Base-by-base conservation (phyloP, 2,797 vertebrate species). In the Tapirus indicus region DNA sequence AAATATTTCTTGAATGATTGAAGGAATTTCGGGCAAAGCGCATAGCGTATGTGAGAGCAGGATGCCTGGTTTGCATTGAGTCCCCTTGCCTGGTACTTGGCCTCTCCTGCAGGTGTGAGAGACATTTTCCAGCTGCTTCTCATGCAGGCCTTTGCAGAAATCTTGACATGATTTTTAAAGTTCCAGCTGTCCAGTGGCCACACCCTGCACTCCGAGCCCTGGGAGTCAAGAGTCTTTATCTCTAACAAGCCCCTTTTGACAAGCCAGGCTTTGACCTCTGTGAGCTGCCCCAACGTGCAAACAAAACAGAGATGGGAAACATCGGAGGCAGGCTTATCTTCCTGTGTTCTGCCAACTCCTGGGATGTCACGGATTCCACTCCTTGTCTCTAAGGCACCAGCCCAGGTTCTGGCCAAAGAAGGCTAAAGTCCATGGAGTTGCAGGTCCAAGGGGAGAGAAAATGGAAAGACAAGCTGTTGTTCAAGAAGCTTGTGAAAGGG, bases 171-270 rank as follows among this genome's bases (percentile, higher is more conserved):
- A 56, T 17, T 96, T 92, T 83, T 27, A 71, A 71, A 93, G 38
- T 52, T 88, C 68, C 89, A 87, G 47, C 29, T 38, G 1, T 79
- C n/a, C 47, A 58, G 49, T 60, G 52, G 44, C 29, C 71, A 90
- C n/a, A 66, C 4, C 47, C 64, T 88, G 6, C 13, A n/a, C 10
- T 12, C 44, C 25, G 44, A 93, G 47, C 49, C 35, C 88, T 8
- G 14, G 56, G 29, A 82, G 23, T 93, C 71, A 68, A 91, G 80
- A 92, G 56, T 52, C 68, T 64, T 96, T 85, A 82, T 92, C 47
- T 92, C 60, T 44, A 75, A 89, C 8, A 77, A 86, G 35, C 13
- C 64, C 38, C 52, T 85, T 66, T 44, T 0, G 7, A 91, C 5
- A 66, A 94, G 89, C 69, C 58, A 94, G 82, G 49, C 21, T n/a